Evolutionary conservation across 2,888 invertebrate genomes (phyloP).

Genomic region (Chorisops tibialis): DNA sequence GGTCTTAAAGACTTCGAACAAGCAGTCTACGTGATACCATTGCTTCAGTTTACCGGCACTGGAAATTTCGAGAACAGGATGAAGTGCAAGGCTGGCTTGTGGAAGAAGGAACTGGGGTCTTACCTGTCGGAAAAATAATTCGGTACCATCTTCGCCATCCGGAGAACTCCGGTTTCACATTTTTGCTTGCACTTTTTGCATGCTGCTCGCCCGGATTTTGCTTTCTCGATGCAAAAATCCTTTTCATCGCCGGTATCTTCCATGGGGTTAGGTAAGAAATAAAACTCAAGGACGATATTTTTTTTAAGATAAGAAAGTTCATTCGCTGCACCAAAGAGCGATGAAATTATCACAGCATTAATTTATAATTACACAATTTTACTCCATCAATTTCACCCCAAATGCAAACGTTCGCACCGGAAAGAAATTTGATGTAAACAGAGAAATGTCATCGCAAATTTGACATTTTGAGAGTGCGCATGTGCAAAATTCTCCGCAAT

Average conservation of each 20-base stretch:
- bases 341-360: too few relatives aligned
- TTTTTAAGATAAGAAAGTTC: too few relatives aligned
- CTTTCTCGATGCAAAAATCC: slow-evolving; percentile 71
- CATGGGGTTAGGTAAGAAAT: too few relatives aligned
- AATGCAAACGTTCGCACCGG: too few relatives aligned
- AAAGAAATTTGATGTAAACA: too few relatives aligned
- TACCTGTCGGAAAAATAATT: slow-evolving; percentile 55
- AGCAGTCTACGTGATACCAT: slow-evolving; percentile 77
- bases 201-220: slow-evolving; percentile 74
- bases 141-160: slow-evolving; percentile 72
- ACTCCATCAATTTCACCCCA: too few relatives aligned
- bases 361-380: too few relatives aligned
- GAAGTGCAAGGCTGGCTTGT: slow-evolving; percentile 36
- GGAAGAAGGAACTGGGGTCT: slow-evolving; percentile 50
- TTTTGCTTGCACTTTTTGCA: slow-evolving; percentile 86
- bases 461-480: too few relatives aligned
- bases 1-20: slow-evolving; percentile 74
- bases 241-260: slow-evolving; percentile 49
- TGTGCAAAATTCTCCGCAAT: too few relatives aligned
- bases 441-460: too few relatives aligned
- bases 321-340: too few relatives aligned
- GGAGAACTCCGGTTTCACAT: slow-evolving; percentile 66
- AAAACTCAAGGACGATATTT: too few relatives aligned
- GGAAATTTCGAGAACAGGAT: neutral
- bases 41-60: slow-evolving; percentile 69